Percentiles rank a stretch among this genome's conserved stretches.
phyloP scores from a whole-genome alignment of 2,888 invertebrate species.

The Lampropteryx suffumata region DNA sequence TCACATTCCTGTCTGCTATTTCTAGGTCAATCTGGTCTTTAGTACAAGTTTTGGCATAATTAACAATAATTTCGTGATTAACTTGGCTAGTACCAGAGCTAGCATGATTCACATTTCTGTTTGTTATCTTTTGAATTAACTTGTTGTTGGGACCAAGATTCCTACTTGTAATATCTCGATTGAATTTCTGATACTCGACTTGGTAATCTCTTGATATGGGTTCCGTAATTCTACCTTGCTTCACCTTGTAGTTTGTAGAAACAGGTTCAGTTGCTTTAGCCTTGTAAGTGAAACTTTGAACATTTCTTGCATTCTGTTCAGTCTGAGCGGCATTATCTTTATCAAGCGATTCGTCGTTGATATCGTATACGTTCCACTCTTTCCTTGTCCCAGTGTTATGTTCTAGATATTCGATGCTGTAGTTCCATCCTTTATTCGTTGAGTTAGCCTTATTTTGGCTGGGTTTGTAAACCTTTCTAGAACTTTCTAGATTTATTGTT shows the following conservation, averaged over 20 bases:
- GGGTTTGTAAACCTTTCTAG: conserved; percentile 10
- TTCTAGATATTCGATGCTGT: conserved; percentile 9
- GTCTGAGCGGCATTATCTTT: background rate
- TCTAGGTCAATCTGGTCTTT: background rate
- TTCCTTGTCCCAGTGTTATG: background rate
- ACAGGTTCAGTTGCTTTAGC: background rate
- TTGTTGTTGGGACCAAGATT: too few relatives aligned
- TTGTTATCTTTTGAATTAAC: too few relatives aligned
- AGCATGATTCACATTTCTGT: too few relatives aligned
- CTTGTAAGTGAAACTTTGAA: background rate
- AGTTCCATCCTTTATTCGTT: background rate
- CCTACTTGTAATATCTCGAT: background rate
- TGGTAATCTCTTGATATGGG: conserved; percentile 5
- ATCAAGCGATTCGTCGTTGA: background rate
- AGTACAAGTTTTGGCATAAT: background rate
- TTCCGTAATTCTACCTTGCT: conserved; percentile 2
- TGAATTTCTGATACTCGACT: conserved; percentile 5
- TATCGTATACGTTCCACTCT: conserved; percentile 6
- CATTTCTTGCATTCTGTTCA: background rate
- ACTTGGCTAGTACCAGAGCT: too few relatives aligned
- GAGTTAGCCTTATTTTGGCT: background rate
- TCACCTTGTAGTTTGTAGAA: conserved; percentile 3
- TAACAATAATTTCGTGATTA: background rate
- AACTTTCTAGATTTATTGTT: background rate
- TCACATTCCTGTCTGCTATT: background rate